A percentile compares a stretch with the other conserved stretches of the same genome.
Evolutionary conservation across 2,113 vertebrate genomes (phyloP).

Genomic region (Mormyrus lacerda): DNA sequence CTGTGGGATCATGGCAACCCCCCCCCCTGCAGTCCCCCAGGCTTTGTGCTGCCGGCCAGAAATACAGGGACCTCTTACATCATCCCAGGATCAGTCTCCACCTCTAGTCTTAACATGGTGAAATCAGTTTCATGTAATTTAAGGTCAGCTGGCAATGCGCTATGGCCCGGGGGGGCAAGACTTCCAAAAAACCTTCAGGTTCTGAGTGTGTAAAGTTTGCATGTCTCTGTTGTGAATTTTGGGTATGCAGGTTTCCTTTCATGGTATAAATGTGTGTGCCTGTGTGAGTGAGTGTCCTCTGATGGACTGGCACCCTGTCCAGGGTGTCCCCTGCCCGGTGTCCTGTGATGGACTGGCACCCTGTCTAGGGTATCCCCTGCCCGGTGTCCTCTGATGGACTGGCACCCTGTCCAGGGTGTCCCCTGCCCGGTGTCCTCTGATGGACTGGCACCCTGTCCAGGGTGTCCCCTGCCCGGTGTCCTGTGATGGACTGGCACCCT

Average conservation of each 20-base stretch:
- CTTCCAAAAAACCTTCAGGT: not conserved
- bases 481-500: too few relatives aligned
- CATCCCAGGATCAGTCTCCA: not conserved
- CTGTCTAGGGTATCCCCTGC: too few relatives aligned
- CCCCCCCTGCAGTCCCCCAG: not conserved
- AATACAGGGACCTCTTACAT: not conserved
- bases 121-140: not conserved
- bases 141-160: not conserved
- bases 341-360: too few relatives aligned
- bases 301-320: not conserved
- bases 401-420: too few relatives aligned
- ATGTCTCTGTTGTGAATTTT: not conserved
- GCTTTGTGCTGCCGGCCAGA: not conserved
- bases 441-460: too few relatives aligned
- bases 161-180: not conserved
- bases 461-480: not conserved
- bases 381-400: too few relatives aligned
- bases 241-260: not conserved
- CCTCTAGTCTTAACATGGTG: not conserved
- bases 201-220: not conserved
- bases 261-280: not conserved
- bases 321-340: too few relatives aligned
- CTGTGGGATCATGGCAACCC: not conserved
- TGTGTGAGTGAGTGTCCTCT: not conserved
- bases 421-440: too few relatives aligned